Conservation (phyloP, 1,140 invertebrate species). For the Lineus longissimus region DNA sequence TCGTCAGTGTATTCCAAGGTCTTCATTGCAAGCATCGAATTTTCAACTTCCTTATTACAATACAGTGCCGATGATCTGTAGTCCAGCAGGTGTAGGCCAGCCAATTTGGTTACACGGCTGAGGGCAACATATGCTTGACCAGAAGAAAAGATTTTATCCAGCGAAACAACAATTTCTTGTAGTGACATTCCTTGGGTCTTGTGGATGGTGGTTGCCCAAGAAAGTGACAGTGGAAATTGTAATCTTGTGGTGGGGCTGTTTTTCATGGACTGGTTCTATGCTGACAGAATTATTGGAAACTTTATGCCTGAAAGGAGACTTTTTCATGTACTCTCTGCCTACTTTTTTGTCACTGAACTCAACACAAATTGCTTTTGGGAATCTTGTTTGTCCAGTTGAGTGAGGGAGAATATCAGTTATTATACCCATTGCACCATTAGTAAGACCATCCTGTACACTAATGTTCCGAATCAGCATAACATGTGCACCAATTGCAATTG, state of each 20-base stretch:
- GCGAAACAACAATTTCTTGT: slow-evolving; percentile 12
- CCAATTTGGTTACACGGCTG: slow-evolving; percentile 5
- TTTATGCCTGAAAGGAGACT: too few relatives aligned
- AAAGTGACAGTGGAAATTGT: slow-evolving; percentile 13
- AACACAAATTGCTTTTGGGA: slow-evolving; percentile 7
- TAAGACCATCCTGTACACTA: slow-evolving; percentile 10
- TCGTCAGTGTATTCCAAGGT: neutral
- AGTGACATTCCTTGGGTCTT: slow-evolving; percentile 19
- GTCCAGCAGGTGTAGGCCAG: slow-evolving; percentile 7
- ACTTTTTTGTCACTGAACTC: slow-evolving; percentile 11
- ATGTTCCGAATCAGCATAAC: slow-evolving; percentile 16
- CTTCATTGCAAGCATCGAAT: neutral
- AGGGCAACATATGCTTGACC: slow-evolving; percentile 18
- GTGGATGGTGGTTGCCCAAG: slow-evolving; percentile 18
- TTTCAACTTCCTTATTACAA: neutral
- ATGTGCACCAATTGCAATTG: slow-evolving; percentile 10
- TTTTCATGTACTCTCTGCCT: neutral
- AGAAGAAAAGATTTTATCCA: neutral
- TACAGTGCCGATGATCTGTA: slow-evolving; percentile 6
- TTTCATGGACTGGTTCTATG: neutral
- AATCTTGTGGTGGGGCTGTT: neutral
- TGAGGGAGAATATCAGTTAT: too few relatives aligned
- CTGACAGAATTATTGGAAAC: neutral
- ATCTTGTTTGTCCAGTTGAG: too few relatives aligned
- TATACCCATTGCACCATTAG: slow-evolving; percentile 10